phyloP scores from a whole-genome alignment of 2,888 invertebrate species.

The Drosophila subquinaria region DNA sequence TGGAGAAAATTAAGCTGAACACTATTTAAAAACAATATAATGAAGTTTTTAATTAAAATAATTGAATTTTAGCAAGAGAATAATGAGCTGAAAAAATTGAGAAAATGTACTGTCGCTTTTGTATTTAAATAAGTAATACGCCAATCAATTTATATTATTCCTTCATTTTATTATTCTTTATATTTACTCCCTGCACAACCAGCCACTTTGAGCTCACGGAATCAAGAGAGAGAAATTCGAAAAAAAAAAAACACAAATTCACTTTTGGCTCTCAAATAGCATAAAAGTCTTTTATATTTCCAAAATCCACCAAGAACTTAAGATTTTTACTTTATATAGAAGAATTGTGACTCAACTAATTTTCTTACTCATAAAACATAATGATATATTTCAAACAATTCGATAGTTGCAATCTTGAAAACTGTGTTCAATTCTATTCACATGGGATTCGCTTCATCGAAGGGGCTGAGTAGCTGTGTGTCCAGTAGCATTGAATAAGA shows the following conservation, averaged over 20 bases:
- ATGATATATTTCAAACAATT: constrained; percentile 1
- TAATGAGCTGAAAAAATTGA: background rate
- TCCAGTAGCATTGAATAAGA: constrained; percentile 18
- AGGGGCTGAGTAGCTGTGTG: constrained; percentile 18
- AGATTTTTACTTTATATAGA: background rate
- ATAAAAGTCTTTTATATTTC: too few relatives aligned
- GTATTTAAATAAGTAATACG: too few relatives aligned
- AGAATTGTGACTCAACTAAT: too few relatives aligned
- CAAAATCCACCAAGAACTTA: background rate
- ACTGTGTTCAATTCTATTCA: constrained; percentile 6
- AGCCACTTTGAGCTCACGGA: too few relatives aligned
- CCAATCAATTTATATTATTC: too few relatives aligned
- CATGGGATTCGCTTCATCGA: background rate
- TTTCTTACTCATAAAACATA: background rate
- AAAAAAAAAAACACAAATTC: too few relatives aligned
- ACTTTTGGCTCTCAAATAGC: too few relatives aligned
- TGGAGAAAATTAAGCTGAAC: background rate
- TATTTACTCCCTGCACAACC: too few relatives aligned
- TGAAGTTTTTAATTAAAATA: background rate
- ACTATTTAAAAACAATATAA: too few relatives aligned
- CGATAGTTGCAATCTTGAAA: constrained; percentile 6
- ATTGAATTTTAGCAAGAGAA: background rate
- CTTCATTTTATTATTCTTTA: too few relatives aligned
- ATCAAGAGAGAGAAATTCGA: too few relatives aligned
- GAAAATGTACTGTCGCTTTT: too few relatives aligned